Evolutionary conservation across 1,140 invertebrate genomes (phyloP), one percentile per base, ranked within the genome.

Genomic region (Argopecten irradians): DNA sequence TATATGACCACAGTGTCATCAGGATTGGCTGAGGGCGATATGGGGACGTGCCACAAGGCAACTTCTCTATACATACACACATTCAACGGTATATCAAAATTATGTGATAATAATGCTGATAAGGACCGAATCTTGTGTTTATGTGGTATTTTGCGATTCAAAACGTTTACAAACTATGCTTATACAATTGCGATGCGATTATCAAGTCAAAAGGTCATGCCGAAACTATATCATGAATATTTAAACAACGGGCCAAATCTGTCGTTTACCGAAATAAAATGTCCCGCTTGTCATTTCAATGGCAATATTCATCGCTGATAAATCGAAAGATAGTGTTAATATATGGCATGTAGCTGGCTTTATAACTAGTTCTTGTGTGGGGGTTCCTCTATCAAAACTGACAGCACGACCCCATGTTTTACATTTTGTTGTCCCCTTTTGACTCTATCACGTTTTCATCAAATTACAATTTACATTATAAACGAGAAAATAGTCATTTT

Each of bases 401-500:
- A 71, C 55, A 16, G n/a, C 22, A 3, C 22, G 22, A 71, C n/a
- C 55, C 28, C 1, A n/a, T 71, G 55, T 71, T 71, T 3, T n/a
- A 71, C 55, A 71, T 28, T 71, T 28, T 28, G 55, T 3, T 71
- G 1, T 71, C 8, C 8, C 55, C 55, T n/a, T 28, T 16, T 71
- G 55, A 71, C 55, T 71, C n/a, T 71, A 71, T 71, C 55, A 11
- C n/a, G 22, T 16, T 71, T 71, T 71, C 55, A 71, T 71, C 55
- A 71, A 71, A 71, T 71, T 71, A 71, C n/a, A 71, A 71, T 71
- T 71, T 71, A 71, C 55, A 71, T 71, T 71, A 71, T 71, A 71
- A 28, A 71, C 13, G 55, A 46, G 55, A n/a, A 71, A 71, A 71
- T 28, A 28, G n/a, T n/a, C 22, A 71, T 28, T 71, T 71, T 71